Evolutionary conservation across 2,113 vertebrate genomes (phyloP).

Genomic region (Plotosus lineatus): DNA sequence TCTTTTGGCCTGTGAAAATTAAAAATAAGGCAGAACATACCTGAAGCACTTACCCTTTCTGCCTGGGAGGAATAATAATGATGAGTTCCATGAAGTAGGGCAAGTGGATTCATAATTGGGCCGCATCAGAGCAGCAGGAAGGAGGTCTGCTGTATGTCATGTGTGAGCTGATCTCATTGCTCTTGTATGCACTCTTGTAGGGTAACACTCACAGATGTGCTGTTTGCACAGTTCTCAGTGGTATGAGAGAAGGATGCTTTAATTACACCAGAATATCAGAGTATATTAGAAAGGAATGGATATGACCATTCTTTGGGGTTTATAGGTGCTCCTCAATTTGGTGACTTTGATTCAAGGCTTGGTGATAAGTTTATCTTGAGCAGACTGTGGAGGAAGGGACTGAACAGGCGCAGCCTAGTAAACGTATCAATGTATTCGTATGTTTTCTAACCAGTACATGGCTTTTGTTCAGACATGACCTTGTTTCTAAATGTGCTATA

Average conservation of each 20-base stretch:
- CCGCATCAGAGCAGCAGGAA: slow-evolving; percentile 62
- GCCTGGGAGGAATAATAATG: slow-evolving; percentile 52
- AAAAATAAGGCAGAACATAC: slow-evolving; percentile 7
- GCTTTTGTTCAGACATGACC: background rate
- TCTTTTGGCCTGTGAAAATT: background rate
- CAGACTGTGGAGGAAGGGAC: slow-evolving; percentile 39
- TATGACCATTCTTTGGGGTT: slow-evolving; percentile 54
- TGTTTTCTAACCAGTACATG: background rate
- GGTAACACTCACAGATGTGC: slow-evolving; percentile 66
- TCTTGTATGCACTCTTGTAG: slow-evolving; percentile 41
- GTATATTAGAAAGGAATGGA: slow-evolving; percentile 63
- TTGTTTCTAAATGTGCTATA: slow-evolving; percentile 26
- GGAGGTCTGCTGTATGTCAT: slow-evolving; percentile 68
- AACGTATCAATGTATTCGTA: background rate
- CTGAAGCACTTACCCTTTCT: slow-evolving; percentile 12
- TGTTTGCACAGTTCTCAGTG: slow-evolving; percentile 57
- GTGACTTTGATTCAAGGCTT: slow-evolving; percentile 45
- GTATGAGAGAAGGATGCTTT: slow-evolving; percentile 64
- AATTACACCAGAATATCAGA: slow-evolving; percentile 70
- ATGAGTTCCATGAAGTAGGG: slow-evolving; percentile 59
- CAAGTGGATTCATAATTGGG: slow-evolving; percentile 75
- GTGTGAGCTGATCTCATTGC: slow-evolving; percentile 66
- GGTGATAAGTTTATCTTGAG: slow-evolving; percentile 42
- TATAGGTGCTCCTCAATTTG: slow-evolving; percentile 36
- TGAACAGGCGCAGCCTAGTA: background rate